These are phyloP conservation scores for Thermophis baileyi DNA, from an alignment of 2,113 vertebrate genomes.

Conservation along the genomic window DNA sequence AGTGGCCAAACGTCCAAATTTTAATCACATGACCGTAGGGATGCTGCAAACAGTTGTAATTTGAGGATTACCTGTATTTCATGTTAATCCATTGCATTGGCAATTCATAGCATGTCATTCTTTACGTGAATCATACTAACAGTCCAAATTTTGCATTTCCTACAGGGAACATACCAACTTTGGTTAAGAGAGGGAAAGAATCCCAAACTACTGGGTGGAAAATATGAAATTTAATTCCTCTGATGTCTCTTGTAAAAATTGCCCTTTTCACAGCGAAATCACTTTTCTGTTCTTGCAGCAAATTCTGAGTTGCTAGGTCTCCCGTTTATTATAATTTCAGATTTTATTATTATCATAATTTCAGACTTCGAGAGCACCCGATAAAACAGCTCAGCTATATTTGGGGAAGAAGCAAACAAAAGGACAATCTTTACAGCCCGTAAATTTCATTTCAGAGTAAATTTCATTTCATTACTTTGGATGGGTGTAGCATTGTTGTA, in stretches of 20 bases:
- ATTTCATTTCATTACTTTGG: not conserved
- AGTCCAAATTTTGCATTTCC: conserved; percentile 25
- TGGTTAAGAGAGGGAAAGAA: not conserved
- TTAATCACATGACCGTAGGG: not conserved
- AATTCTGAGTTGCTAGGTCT: not conserved
- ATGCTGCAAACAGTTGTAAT: not conserved
- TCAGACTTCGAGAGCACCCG: not conserved
- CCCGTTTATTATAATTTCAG: not conserved
- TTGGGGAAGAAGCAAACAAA: not conserved
- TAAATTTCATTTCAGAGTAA: not conserved
- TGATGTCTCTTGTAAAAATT: not conserved
- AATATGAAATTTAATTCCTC: not conserved
- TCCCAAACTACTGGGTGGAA: not conserved
- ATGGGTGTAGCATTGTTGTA: not conserved
- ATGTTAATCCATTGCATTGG: conserved; percentile 26
- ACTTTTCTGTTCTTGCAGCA: not conserved
- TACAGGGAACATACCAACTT: not conserved
- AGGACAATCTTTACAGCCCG: not conserved
- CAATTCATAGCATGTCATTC: not conserved
- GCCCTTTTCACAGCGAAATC: not conserved
- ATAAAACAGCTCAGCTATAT: not conserved
- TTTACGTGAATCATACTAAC: conserved; percentile 30
- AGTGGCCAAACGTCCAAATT: not conserved
- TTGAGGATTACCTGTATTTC: not conserved
- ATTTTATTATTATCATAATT: not conserved